Conservation (phyloP, 2,113 vertebrate species). For the Aegypius monachus region DNA sequence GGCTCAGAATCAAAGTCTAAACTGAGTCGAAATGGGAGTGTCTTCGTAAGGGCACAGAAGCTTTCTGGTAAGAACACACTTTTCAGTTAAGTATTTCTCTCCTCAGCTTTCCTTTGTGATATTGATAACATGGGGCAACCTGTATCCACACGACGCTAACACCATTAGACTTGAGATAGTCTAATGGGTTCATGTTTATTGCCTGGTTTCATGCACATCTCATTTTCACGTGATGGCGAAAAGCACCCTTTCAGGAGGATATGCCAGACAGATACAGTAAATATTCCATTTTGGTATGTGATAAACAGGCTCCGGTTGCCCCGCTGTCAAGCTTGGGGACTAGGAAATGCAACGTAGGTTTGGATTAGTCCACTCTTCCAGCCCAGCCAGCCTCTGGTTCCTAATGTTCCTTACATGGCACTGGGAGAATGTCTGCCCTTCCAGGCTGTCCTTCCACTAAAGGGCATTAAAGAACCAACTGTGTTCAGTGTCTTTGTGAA, state of each 20-base stretch:
- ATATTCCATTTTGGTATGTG: background rate
- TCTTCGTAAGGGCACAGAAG: constrained; percentile 90
- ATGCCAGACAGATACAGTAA: background rate
- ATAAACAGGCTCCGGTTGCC: background rate
- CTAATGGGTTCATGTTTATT: background rate
- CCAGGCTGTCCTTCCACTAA: background rate
- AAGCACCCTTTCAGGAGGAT: background rate
- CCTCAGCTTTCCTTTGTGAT: background rate
- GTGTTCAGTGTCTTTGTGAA: background rate
- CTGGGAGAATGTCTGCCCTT: background rate
- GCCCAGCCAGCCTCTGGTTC: background rate
- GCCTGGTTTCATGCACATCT: background rate
- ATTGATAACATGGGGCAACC: background rate
- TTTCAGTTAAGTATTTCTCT: background rate
- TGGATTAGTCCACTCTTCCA: background rate
- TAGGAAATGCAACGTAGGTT: background rate
- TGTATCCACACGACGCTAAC: background rate
- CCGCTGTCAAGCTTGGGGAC: background rate
- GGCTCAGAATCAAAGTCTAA: constrained; percentile 92
- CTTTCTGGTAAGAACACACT: constrained; percentile 77
- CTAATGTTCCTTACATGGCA: background rate
- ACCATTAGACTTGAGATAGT: background rate
- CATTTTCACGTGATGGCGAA: background rate
- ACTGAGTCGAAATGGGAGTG: constrained; percentile 93
- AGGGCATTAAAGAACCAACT: background rate